Percentiles rank a stretch among this genome's conserved stretches.
These are phyloP conservation scores for Anser cygnoides DNA, from an alignment of 2,113 vertebrate species.

Conservation along the genomic window DNA sequence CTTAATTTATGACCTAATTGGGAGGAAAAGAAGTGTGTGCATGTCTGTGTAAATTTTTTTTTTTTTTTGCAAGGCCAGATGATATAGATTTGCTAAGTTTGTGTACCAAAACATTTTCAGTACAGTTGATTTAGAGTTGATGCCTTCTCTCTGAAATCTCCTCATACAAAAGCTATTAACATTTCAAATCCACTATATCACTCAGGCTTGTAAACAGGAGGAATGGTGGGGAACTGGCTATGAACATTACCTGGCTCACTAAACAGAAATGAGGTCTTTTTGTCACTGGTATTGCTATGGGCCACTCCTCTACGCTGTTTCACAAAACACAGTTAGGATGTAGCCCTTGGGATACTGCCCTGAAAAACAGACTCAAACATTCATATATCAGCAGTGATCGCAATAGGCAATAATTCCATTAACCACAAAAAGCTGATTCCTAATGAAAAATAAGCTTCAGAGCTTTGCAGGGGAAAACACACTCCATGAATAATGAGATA, in stretches of 20 bases:
- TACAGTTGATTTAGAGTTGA: background rate
- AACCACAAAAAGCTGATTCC: background rate
- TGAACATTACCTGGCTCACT: background rate
- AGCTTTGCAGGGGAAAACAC: background rate
- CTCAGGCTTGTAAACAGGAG: background rate
- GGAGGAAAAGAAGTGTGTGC: background rate
- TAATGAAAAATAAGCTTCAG: background rate
- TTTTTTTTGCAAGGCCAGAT: background rate
- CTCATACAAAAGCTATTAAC: background rate
- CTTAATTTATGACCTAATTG: background rate
- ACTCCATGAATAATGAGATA: background rate
- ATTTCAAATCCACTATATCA: background rate
- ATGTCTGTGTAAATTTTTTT: background rate
- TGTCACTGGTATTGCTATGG: background rate
- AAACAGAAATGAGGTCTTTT: background rate
- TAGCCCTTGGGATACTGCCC: background rate
- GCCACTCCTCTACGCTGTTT: background rate
- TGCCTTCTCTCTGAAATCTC: background rate
- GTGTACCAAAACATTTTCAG: background rate
- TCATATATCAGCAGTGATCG: background rate
- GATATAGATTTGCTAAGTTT: background rate
- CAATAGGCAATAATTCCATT: background rate
- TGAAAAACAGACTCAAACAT: background rate
- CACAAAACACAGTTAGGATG: background rate
- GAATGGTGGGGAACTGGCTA: background rate